phyloP scores from a whole-genome alignment of 2,888 invertebrate species.

The Parnassius smintheus region DNA sequence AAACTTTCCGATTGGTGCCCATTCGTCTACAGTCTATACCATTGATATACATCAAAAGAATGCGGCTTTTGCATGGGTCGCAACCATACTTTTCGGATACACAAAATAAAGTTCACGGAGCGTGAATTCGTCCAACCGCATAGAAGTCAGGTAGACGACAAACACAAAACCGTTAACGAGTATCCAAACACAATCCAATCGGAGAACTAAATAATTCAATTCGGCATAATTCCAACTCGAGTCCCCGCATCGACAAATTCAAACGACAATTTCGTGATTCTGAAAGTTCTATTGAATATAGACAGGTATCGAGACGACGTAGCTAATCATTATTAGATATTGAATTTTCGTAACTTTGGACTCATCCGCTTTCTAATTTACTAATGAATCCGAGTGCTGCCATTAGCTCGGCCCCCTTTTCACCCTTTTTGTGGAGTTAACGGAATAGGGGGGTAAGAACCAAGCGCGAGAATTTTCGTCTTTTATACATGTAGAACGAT shows the following conservation, averaged over 20 bases:
- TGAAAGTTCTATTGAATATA: constrained; percentile 54
- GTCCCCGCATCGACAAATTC: constrained; percentile 70
- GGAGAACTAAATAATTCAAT: constrained; percentile 78
- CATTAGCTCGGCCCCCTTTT: constrained; percentile 60
- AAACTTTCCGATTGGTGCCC: neutral
- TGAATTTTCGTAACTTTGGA: constrained; percentile 81
- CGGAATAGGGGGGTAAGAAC: constrained; percentile 69
- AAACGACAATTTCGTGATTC: constrained; percentile 46
- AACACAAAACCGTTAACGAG: constrained; percentile 59
- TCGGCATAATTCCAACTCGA: constrained; percentile 57
- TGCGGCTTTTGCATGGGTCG: constrained; percentile 10
- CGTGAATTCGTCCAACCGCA: constrained; percentile 41
- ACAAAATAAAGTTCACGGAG: constrained; percentile 48
- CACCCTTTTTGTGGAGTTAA: constrained; percentile 39
- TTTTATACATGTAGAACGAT: constrained; percentile 79
- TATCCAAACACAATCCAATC: constrained; percentile 67
- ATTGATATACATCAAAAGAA: constrained; percentile 7
- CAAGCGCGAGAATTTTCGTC: constrained; percentile 71
- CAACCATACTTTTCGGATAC: constrained; percentile 27
- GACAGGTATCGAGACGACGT: constrained; percentile 64
- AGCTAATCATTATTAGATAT: constrained; percentile 81
- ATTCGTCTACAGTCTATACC: constrained; percentile 1
- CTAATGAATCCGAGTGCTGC: constrained; percentile 81
- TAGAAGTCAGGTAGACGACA: constrained; percentile 43
- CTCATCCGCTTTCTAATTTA: constrained; percentile 82